A percentile compares a stretch with the other conserved stretches of the same genome.
phyloP scores from a whole-genome alignment of 2,888 invertebrate genomes.

The Drosophila formosana region DNA sequence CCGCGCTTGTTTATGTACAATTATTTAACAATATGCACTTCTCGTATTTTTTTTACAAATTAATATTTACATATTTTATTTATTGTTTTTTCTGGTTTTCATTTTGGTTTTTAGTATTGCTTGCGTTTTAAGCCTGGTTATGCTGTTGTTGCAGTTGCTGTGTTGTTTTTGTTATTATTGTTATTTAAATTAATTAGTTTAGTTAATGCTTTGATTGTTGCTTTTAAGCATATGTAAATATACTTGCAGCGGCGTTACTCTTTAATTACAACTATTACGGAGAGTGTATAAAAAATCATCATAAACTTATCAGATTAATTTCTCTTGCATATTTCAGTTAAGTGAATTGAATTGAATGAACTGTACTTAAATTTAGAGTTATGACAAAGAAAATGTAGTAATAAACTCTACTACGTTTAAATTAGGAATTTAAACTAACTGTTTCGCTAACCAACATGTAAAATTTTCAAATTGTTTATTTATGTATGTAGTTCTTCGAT shows the following conservation, averaged over 20 bases:
- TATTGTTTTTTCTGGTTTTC: conserved; percentile 29
- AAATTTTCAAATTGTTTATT: conserved; percentile 16
- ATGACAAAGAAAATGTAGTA: conserved; percentile 13
- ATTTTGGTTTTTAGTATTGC: conserved; percentile 68
- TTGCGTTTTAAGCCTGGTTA: conserved; percentile 64
- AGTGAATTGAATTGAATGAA: conserved; percentile 34
- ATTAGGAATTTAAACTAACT: conserved; percentile 23
- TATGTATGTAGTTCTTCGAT: conserved; percentile 10
- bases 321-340: conserved; percentile 40
- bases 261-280: conserved; percentile 31
- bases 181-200: conserved; percentile 30
- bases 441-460: conserved; percentile 31
- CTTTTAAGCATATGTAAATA: conserved; percentile 20
- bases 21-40: conserved; percentile 43
- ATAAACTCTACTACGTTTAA: conserved; percentile 8
- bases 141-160: conserved; percentile 32
- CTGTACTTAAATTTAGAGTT: conserved; percentile 8
- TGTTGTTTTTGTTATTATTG: conserved; percentile 3
- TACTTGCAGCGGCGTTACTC: conserved; percentile 20
- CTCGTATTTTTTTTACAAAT: conserved; percentile 7
- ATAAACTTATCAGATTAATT: conserved; percentile 10
- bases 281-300: conserved; percentile 22
- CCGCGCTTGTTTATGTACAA: conserved; percentile 41
- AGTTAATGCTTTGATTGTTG: conserved; percentile 33
- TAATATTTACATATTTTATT: conserved; percentile 31